Percentiles rank a stretch among this genome's conserved stretches.
phyloP scores from a whole-genome alignment of 2,113 vertebrate species.

The Ranitomeya variabilis region DNA sequence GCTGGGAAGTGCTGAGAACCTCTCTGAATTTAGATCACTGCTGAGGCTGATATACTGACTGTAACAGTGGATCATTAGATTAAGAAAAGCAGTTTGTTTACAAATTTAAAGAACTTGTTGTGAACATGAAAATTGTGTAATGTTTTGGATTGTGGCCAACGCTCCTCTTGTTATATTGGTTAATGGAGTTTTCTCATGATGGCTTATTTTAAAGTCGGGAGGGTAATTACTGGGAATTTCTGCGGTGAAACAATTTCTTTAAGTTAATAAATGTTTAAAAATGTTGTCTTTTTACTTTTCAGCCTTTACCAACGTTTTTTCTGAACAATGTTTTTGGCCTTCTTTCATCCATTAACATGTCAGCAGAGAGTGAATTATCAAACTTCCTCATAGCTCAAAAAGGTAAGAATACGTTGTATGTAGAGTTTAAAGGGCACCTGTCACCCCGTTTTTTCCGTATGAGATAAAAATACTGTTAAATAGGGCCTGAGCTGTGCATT shows the following conservation, averaged over 20 bases:
- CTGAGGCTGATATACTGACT: neutral
- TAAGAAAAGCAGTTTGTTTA: neutral
- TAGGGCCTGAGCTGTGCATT: no score
- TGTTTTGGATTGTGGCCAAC: no score
- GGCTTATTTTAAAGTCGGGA: no score
- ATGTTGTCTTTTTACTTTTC: neutral
- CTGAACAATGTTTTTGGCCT: constrained; percentile 85
- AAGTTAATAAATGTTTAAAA: neutral
- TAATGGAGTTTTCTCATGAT: no score
- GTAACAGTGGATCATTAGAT: neutral
- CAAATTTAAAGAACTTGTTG: neutral
- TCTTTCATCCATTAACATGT: constrained; percentile 81
- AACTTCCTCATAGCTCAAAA: constrained; percentile 81
- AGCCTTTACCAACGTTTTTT: constrained; percentile 64
- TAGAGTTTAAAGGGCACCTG: neutral
- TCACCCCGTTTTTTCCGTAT: no score
- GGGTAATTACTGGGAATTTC: no score
- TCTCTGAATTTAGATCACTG: no score
- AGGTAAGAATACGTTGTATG: constrained; percentile 69
- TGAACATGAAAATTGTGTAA: no score
- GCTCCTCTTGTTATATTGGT: no score
- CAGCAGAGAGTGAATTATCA: constrained; percentile 68
- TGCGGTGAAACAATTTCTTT: no score
- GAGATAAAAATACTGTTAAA: no score
- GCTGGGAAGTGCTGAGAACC: neutral